phyloP scores from a whole-genome alignment of 2,113 vertebrate species.

The Tenebrosternarchus preto region DNA sequence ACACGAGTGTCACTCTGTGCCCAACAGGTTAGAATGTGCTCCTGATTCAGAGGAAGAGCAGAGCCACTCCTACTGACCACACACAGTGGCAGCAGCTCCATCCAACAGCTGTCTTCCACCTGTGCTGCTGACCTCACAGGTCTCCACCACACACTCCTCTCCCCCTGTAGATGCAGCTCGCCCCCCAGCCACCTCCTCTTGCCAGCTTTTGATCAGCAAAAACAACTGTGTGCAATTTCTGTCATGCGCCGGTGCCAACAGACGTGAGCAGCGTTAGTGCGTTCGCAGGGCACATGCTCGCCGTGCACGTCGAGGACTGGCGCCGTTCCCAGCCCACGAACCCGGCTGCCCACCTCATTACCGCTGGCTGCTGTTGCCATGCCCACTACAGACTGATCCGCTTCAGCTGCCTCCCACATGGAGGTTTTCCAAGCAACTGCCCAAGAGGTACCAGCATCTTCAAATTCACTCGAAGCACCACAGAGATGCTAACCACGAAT shows the following conservation, averaged over 20 bases:
- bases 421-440: slow-evolving; percentile 20
- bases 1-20: no score
- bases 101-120: slow-evolving; percentile 43
- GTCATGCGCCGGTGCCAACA: slow-evolving; percentile 24
- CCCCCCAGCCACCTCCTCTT: not conserved
- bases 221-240: slow-evolving; percentile 25
- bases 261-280: slow-evolving; percentile 35
- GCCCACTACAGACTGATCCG: slow-evolving; percentile 19
- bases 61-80: not conserved
- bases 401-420: slow-evolving; percentile 28
- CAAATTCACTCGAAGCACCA: not conserved
- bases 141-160: slow-evolving; percentile 17
- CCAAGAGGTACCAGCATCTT: no score
- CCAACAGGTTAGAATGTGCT: not conserved
- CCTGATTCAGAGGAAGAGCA: not conserved
- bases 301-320: no score
- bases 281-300: not conserved
- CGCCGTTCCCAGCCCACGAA: slow-evolving; percentile 21
- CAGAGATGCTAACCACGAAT: no score
- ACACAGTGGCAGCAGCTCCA: not conserved
- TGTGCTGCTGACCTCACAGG: slow-evolving; percentile 38
- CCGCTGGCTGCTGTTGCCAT: not conserved
- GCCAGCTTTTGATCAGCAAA: slow-evolving; percentile 45
- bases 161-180: not conserved
- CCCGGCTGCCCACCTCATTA: not conserved